Base-by-base conservation (phyloP, 1,140 invertebrate genomes). In the Batillaria attramentaria region DNA sequence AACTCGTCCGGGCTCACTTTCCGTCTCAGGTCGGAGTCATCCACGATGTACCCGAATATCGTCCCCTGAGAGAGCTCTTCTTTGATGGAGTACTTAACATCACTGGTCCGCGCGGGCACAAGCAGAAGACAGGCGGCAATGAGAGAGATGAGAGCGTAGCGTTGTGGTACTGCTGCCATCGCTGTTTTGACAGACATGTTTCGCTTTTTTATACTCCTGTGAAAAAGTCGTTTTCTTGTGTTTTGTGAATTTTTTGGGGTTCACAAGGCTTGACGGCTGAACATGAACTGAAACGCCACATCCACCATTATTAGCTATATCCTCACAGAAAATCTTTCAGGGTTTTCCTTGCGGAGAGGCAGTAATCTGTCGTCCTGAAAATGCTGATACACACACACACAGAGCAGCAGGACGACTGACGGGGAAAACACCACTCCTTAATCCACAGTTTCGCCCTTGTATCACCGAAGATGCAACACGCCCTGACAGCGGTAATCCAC, bases 31-130 rank as follows among this genome's bases (percentile, higher is more conserved):
- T 74, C 41, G 2, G 76, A 70, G 28, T 79, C 86, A 24, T 81
- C 81, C 42, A 77, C 78, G 18, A 87, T 78, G 57, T 84, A 72
- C 31, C 83, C 83, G 4, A 87, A 75, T 20, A 79, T 66, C 24
- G 65, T 78, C 18, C 77, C 79, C 16, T 77, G 74, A 13, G 75
- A n/a, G 13, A 74, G 72, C 66, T 81, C 80, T 50, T 85, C 84
- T 35, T 78, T 73, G 62, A 83, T 81, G 43, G 77, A 62, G 73
- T 75, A 75, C 54, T 39, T 62, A n/a, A 75, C 73, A 35, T 75
- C 54, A n/a, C 54, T 57, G 6, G 50, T 39, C 24, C 42, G 54
- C 4, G 54, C 35, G 2, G 70, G 35, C 39, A 24, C 13, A 3
- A 60, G 42, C 18, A 33, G 66, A 33, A 18, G 24, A 37, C 16